Conservation (phyloP, 2,888 invertebrate genomes). For the Xylota segnis region DNA sequence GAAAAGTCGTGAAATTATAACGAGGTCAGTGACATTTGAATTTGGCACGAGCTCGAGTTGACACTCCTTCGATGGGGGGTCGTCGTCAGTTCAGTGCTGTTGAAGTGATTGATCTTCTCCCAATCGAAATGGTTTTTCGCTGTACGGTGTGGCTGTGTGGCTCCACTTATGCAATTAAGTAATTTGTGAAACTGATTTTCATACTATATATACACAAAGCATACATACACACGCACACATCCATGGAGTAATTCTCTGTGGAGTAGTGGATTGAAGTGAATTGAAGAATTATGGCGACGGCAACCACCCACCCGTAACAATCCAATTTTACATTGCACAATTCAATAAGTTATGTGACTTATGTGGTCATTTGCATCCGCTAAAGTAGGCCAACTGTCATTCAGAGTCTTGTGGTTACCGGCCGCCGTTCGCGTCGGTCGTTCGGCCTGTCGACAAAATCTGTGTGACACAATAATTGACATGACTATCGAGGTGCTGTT, state of each 20-base stretch:
- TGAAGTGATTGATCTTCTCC: constrained; percentile 49
- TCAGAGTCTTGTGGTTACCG: constrained; percentile 58
- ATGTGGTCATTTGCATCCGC: constrained; percentile 74
- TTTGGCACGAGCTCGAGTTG: constrained; percentile 72
- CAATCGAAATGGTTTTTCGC: constrained; percentile 38
- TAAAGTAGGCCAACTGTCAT: constrained; percentile 75
- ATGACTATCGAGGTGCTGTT: constrained; percentile 50
- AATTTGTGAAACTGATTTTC: constrained; percentile 39
- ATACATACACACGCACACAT: neutral
- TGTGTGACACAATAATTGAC: constrained; percentile 59
- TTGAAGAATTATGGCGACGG: constrained; percentile 63
- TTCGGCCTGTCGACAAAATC: constrained; percentile 41
- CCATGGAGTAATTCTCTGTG: constrained; percentile 7
- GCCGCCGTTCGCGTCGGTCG: neutral
- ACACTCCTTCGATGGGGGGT: constrained; percentile 54
- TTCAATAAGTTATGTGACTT: constrained; percentile 74
- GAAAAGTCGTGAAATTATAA: constrained; percentile 83
- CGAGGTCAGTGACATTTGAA: constrained; percentile 75
- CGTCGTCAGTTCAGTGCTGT: constrained; percentile 19
- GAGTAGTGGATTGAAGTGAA: constrained; percentile 41
- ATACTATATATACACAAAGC: neutral
- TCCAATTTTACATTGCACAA: constrained; percentile 69
- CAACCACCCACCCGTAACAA: constrained; percentile 74
- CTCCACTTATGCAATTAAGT: constrained; percentile 58
- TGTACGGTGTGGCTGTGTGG: constrained; percentile 5